Base-by-base conservation (phyloP, 1,140 invertebrate genomes). In the Calliphora vicina region DNA sequence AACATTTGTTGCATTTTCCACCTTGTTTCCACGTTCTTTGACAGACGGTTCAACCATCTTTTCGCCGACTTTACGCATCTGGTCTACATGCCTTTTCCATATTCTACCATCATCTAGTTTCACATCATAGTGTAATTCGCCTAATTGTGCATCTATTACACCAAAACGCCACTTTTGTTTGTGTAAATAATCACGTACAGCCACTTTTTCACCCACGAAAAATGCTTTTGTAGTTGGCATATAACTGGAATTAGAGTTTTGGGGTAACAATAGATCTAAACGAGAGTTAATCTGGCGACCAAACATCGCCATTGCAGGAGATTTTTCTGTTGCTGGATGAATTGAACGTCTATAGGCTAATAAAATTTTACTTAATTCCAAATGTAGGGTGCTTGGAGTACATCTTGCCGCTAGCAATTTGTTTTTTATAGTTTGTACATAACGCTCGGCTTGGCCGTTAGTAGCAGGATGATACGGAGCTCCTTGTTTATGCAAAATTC, bases 391-490 rank as follows among this genome's bases (percentile, higher is more conserved):
- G 12, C n/a, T 42, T 23, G 83, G 17, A 12, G n/a, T 61, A 27
- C 13, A 61, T 0, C 71, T 35, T n/a, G 25, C 42, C 26, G 57
- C 57, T 72, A 20, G 12, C 20, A 82, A 26, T 25, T 83, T 80
- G 9, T 57, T n/a, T 20, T 82, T 82, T 20, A 71, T 10, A 29
- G 84, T 84, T 61, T 80, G 73, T 15, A 84, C 72, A 42, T 61
- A 84, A 27, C 82, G 25, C 25, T 84, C 84, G 0, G 82, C 84
- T 20, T 83, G 84, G 2, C 84, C 84, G 23, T 84, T 84, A 78
- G n/a, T n/a, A n/a, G n/a, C n/a, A n/a, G n/a, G n/a, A n/a, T n/a
- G n/a, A n/a, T n/a, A n/a, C n/a, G n/a, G n/a, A n/a, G n/a, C n/a
- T n/a, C n/a, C n/a, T n/a, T n/a, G n/a, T n/a, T n/a, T n/a, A n/a